phyloP scores from a whole-genome alignment of 2,797 vertebrate genomes.

The Phyllotis vaccarum region DNA sequence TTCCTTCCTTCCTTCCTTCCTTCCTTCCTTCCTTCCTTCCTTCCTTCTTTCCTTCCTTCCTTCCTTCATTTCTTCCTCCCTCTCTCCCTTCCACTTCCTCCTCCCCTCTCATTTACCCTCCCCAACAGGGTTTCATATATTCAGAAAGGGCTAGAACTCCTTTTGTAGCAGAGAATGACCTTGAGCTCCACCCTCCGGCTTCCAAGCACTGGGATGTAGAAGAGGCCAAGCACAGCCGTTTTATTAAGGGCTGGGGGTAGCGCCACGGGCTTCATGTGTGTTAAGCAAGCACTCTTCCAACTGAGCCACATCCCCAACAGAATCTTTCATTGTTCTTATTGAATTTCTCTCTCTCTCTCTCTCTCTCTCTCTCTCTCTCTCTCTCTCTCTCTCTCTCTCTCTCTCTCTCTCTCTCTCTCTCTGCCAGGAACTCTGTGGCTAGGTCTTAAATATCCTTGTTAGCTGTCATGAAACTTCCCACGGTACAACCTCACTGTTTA shows the following conservation, averaged over 20 bases:
- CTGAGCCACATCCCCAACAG: background rate
- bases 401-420: background rate
- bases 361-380: background rate
- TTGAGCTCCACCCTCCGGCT: background rate
- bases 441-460: background rate
- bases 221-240: background rate
- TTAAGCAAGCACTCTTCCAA: background rate
- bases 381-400: background rate
- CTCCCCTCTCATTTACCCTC: too few species aligned
- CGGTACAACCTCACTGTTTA: background rate
- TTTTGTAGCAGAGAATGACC: background rate
- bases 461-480: slow-evolving; percentile 35
- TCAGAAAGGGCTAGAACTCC: background rate
- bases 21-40: accelerated
- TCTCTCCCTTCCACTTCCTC: background rate
- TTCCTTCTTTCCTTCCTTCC: too few species aligned
- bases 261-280: background rate
- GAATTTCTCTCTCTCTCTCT: background rate
- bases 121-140: background rate
- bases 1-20: too few species aligned
- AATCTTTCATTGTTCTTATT: background rate
- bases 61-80: too few species aligned
- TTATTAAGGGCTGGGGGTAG: background rate
- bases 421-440: slow-evolving; percentile 5
- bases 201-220: background rate